phyloP scores from a whole-genome alignment of 2,113 vertebrate species.

The Gasterosteus nipponicus region DNA sequence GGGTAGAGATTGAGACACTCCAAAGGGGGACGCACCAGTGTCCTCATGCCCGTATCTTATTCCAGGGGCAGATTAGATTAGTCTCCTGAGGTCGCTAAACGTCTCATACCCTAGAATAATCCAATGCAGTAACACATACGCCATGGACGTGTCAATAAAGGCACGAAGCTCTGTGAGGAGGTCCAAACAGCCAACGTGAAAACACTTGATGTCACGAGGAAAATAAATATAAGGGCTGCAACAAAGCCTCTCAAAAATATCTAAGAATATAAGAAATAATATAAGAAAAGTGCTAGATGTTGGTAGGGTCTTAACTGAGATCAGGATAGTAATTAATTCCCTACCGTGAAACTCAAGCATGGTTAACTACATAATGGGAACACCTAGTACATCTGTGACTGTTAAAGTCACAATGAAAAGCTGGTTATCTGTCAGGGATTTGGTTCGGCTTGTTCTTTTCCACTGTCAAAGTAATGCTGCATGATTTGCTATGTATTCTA shows the following conservation, averaged over 20 bases:
- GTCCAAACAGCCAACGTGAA: conserved; percentile 16
- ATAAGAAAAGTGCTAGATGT: background rate
- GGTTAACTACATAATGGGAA: background rate
- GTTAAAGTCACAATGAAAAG: background rate
- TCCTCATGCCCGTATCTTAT: background rate
- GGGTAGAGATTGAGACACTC: background rate
- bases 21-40: background rate
- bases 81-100: background rate
- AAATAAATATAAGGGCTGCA: background rate
- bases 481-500: too few relatives aligned
- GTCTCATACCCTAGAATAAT: background rate
- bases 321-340: background rate
- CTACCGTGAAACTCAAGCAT: background rate
- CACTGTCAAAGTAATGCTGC: background rate
- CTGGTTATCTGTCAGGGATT: background rate
- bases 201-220: background rate
- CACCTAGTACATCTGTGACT: background rate
- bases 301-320: background rate
- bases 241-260: background rate
- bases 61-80: background rate
- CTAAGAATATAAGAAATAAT: background rate
- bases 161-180: background rate
- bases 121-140: background rate
- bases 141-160: background rate
- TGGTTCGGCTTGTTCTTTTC: background rate